A percentile compares a stretch with the other conserved stretches of the same genome.
phyloP scores from a whole-genome alignment of 1,140 invertebrate species.

The Calosoma granatense region DNA sequence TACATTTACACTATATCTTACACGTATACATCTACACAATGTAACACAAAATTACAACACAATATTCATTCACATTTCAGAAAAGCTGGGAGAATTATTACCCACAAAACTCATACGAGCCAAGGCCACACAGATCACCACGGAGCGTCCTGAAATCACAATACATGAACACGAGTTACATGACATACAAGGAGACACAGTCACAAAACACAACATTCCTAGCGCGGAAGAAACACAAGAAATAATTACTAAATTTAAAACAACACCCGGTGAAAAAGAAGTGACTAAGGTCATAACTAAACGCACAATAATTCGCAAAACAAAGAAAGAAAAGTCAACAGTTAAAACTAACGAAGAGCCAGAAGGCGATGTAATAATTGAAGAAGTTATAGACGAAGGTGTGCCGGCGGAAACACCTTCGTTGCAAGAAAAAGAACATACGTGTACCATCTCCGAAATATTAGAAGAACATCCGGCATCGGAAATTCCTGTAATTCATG shows the following conservation, averaged over 20 bases:
- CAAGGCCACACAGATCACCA: slow-evolving; percentile 27
- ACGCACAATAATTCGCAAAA: slow-evolving; percentile 40
- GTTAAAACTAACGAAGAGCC: slow-evolving; percentile 24
- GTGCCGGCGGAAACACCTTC: slow-evolving; percentile 17
- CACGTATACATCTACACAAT: slow-evolving; percentile 10
- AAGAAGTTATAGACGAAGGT: slow-evolving; percentile 35
- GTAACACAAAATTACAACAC: slow-evolving; percentile 15
- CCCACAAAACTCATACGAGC: slow-evolving; percentile 30
- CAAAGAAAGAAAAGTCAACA: slow-evolving; percentile 17
- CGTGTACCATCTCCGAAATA: not conserved
- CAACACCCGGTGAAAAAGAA: slow-evolving; percentile 35
- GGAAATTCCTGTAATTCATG: slow-evolving; percentile 21
- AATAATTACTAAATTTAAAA: slow-evolving; percentile 43
- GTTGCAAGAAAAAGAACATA: slow-evolving; percentile 7
- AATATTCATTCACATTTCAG: slow-evolving; percentile 27
- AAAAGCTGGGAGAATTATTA: slow-evolving; percentile 29
- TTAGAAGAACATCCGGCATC: not conserved
- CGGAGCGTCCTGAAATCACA: slow-evolving; percentile 12
- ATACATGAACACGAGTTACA: slow-evolving; percentile 9
- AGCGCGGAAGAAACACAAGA: slow-evolving; percentile 43
- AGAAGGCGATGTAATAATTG: slow-evolving; percentile 25
- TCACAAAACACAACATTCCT: slow-evolving; percentile 25
- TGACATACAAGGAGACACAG: slow-evolving; percentile 23
- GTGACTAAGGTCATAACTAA: slow-evolving; percentile 41
- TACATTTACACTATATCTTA: too few species aligned